Evolutionary conservation across 2,113 vertebrate species (phyloP).

Genomic region (Daboia siamensis): DNA sequence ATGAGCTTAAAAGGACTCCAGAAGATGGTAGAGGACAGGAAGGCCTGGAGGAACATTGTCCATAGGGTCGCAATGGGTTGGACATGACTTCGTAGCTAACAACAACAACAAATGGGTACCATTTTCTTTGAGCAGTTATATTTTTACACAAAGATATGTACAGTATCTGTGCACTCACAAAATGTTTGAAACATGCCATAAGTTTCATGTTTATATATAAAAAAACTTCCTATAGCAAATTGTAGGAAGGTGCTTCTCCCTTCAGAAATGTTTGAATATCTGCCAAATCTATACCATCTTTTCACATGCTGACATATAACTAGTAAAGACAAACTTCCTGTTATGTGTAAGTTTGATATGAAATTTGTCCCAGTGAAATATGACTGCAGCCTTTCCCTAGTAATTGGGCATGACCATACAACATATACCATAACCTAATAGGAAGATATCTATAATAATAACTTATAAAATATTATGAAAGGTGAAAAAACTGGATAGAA

Average conservation of each 20-base stretch:
- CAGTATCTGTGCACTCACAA: neutral
- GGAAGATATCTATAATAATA: neutral
- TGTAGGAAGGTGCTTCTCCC: neutral
- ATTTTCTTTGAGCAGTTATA: neutral
- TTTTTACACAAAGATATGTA: neutral
- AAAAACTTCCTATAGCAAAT: neutral
- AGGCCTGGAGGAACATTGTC: no score
- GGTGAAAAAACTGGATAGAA: neutral
- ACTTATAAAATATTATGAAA: conserved; percentile 18
- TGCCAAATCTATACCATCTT: neutral
- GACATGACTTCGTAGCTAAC: no score
- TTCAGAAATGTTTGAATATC: neutral
- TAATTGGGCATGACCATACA: neutral
- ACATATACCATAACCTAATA: neutral
- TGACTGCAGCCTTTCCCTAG: conserved; percentile 12
- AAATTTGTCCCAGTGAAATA: neutral
- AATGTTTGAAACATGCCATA: neutral
- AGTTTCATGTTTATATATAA: neutral
- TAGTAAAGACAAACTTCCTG: neutral
- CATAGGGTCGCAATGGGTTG: no score
- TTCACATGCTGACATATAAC: neutral
- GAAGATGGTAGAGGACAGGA: no score
- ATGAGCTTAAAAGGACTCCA: no score
- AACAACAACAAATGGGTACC: no score
- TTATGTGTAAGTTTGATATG: neutral